phyloP scores from a whole-genome alignment of 2,113 vertebrate genomes.

The Ochotona curzoniae region DNA sequence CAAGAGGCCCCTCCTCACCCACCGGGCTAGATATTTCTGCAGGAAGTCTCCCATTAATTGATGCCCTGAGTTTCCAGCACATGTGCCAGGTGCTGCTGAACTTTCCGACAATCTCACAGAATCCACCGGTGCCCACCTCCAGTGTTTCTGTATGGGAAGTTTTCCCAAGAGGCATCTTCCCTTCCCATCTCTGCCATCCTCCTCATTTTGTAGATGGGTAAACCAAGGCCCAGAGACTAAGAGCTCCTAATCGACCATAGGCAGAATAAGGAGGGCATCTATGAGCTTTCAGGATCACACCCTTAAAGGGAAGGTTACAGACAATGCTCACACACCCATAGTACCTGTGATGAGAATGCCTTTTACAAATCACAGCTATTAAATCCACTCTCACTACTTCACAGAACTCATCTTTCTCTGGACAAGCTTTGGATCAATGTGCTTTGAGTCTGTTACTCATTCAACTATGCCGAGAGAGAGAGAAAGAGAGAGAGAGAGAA shows the following conservation, averaged over 20 bases:
- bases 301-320: background rate
- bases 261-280: background rate
- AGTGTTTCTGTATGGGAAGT: rapidly evolving
- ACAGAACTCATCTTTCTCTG: background rate
- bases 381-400: constrained; percentile 24
- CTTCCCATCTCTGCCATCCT: background rate
- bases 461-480: background rate
- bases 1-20: background rate
- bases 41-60: background rate
- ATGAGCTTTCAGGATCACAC: background rate
- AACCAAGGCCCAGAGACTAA: constrained; percentile 15
- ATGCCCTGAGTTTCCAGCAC: background rate
- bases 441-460: constrained; percentile 16
- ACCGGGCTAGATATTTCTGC: background rate
- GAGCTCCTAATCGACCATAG: background rate
- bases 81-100: background rate
- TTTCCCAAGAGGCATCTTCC: background rate
- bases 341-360: background rate
- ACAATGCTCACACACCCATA: background rate
- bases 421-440: background rate
- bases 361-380: background rate
- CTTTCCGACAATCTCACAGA: background rate
- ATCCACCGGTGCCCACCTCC: background rate
- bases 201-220: background rate
- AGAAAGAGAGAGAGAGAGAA: background rate